Percentiles rank a stretch among this genome's conserved stretches.
Conservation (phyloP, 2,797 vertebrate genomes). For the Miichthys miiuy region DNA sequence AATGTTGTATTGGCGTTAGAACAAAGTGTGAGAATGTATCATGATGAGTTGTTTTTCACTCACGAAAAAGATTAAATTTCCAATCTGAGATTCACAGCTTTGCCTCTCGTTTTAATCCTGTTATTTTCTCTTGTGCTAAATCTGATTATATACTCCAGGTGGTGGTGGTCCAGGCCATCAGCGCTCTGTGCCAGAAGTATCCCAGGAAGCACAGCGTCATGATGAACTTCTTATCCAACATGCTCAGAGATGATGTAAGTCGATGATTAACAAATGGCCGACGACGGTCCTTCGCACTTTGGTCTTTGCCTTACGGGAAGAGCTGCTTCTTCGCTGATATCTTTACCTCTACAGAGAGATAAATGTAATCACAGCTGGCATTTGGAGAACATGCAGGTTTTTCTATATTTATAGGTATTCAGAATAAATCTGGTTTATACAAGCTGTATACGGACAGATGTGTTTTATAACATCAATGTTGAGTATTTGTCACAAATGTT, state of each 20-base stretch:
- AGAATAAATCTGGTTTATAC: background rate
- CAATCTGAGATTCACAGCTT: background rate
- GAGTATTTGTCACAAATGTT: too few species aligned
- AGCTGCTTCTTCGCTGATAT: background rate
- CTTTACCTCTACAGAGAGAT: background rate
- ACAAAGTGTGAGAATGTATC: background rate
- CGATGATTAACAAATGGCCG: background rate
- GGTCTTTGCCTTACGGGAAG: background rate
- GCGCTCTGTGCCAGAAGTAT: slow-evolving; percentile 98
- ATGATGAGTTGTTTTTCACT: background rate
- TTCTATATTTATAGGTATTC: background rate
- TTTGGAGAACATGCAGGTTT: background rate
- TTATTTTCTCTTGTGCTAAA: slow-evolving; percentile 20
- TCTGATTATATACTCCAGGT: slow-evolving; percentile 84
- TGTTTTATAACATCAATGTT: too few species aligned
- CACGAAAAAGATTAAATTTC: background rate
- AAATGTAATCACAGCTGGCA: background rate
- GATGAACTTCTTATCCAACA: slow-evolving; percentile 99
- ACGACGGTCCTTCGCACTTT: background rate
- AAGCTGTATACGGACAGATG: too few species aligned
- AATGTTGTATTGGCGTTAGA: background rate
- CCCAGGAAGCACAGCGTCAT: slow-evolving; percentile 97
- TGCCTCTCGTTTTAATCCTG: slow-evolving; percentile 7
- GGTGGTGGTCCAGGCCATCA: slow-evolving; percentile 98
- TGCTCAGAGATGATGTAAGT: slow-evolving; percentile 97